These are phyloP conservation scores for Orthonyx spaldingii DNA, from an alignment of 2,113 vertebrate genomes.

Conservation along the genomic window DNA sequence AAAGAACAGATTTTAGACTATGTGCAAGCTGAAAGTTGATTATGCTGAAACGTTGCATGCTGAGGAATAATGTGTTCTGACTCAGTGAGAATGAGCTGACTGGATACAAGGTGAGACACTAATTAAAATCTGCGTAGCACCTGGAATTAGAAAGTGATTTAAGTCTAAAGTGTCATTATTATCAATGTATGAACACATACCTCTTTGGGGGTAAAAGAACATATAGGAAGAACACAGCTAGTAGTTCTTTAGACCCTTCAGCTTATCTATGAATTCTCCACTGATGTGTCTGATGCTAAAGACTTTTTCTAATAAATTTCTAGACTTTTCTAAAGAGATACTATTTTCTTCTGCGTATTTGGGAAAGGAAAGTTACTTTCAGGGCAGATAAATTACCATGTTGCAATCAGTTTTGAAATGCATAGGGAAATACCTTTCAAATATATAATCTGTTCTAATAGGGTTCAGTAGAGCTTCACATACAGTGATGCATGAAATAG, in stretches of 20 bases:
- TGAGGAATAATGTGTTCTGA: neutral
- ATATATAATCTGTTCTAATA: conserved; percentile 24
- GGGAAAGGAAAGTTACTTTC: neutral
- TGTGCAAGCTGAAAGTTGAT: neutral
- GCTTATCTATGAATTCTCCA: neutral
- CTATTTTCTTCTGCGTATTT: neutral
- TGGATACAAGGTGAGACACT: neutral
- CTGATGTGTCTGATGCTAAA: neutral
- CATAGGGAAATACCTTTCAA: conserved; percentile 40
- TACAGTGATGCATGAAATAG: neutral
- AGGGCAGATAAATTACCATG: neutral
- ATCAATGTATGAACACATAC: neutral
- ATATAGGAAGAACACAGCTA: neutral
- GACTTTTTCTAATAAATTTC: neutral
- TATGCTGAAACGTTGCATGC: neutral
- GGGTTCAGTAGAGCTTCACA: neutral
- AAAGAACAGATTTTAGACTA: conserved; percentile 1
- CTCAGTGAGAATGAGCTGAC: neutral
- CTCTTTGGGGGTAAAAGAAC: neutral
- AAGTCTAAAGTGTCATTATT: neutral
- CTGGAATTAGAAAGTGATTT: neutral
- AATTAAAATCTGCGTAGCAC: neutral
- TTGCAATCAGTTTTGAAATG: neutral
- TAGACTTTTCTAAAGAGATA: neutral
- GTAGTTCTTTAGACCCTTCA: neutral